A percentile compares a stretch with the other conserved stretches of the same genome.
These are phyloP conservation scores for Musca domestica DNA, from an alignment of 1,140 invertebrate genomes.

Conservation along the genomic window DNA sequence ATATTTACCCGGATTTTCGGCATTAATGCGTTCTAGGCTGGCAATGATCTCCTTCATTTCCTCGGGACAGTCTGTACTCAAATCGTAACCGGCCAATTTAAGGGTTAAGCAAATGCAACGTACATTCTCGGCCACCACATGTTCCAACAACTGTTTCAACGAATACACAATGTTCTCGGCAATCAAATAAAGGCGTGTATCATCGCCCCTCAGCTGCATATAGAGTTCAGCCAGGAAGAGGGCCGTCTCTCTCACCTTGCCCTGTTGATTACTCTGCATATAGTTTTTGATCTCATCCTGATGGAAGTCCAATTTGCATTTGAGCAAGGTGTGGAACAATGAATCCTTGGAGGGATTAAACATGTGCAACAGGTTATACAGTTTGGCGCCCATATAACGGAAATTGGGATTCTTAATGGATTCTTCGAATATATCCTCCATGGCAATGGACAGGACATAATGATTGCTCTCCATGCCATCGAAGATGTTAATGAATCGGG, in stretches of 20 bases:
- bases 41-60: constrained; percentile 45
- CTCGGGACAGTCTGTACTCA: constrained; percentile 43
- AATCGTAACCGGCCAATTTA: constrained; percentile 54
- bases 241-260: constrained; percentile 47
- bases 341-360: constrained; percentile 47
- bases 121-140: constrained; percentile 52
- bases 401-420: constrained; percentile 52
- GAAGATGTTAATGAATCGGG: constrained; percentile 49
- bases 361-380: constrained; percentile 50
- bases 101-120: constrained; percentile 60
- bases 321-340: constrained; percentile 45
- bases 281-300: constrained; percentile 43
- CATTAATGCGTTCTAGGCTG: constrained; percentile 36
- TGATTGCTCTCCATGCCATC: constrained; percentile 50
- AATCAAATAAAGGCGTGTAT: constrained; percentile 45
- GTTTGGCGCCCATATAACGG: constrained; percentile 50
- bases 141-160: constrained; percentile 36
- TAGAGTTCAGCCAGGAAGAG: constrained; percentile 49
- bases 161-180: constrained; percentile 48
- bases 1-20: constrained; percentile 42
- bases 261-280: constrained; percentile 40
- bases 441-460: constrained; percentile 48
- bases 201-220: constrained; percentile 50
- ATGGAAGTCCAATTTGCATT: constrained; percentile 47
- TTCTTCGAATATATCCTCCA: constrained; percentile 51